Conservation (phyloP, 1,140 invertebrate species). For the Coboldia fuscipes region DNA sequence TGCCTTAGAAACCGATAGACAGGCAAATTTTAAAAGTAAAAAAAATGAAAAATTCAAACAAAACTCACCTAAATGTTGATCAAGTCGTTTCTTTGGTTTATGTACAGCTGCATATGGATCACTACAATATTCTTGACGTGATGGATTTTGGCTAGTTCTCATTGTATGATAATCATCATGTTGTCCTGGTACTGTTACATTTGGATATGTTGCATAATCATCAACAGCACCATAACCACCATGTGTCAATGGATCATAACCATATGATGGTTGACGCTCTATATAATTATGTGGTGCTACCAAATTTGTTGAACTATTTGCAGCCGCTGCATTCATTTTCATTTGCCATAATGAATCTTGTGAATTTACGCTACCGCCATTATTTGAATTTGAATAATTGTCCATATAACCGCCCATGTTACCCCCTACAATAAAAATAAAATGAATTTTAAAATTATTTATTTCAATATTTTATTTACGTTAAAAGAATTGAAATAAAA, state of each 20-base stretch:
- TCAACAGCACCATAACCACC: conserved; percentile 62
- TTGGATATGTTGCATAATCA: conserved; percentile 68
- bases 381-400: conserved; percentile 79
- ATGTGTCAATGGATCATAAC: conserved; percentile 55
- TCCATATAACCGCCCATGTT: conserved; percentile 79
- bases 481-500: too few species aligned
- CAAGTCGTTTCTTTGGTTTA: conserved; percentile 63
- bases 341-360: conserved; percentile 90
- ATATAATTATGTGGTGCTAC: conserved; percentile 30
- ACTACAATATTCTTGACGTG: conserved; percentile 61
- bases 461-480: too few species aligned
- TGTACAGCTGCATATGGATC: conserved; percentile 70
- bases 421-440: conserved; percentile 31
- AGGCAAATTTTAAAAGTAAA: too few species aligned
- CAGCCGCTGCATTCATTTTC: conserved; percentile 56
- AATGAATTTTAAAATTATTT: too few species aligned
- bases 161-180: conserved; percentile 40
- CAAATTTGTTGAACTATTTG: conserved; percentile 33
- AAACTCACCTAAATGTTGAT: conserved; percentile 54
- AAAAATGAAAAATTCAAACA: neutral
- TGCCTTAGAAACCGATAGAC: too few species aligned
- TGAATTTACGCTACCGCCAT: conserved; percentile 79
- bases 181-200: conserved; percentile 41
- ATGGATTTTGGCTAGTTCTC: conserved; percentile 53
- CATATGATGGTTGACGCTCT: conserved; percentile 37